Evolutionary conservation across 2,113 vertebrate genomes (phyloP).

Genomic region (Oreocharis arfaki): DNA sequence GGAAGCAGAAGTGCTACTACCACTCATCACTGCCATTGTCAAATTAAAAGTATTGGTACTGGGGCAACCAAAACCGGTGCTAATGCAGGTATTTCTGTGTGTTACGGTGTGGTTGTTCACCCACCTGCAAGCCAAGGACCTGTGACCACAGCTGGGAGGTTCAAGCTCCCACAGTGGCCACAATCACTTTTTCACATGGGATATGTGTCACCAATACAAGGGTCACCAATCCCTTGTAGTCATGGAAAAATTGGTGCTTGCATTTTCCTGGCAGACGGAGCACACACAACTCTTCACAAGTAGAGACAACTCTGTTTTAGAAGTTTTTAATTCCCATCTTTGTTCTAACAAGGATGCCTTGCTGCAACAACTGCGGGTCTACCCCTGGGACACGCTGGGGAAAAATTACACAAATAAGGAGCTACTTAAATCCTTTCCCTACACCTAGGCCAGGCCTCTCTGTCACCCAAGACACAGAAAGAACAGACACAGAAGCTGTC

Average conservation of each 20-base stretch:
- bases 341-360: neutral
- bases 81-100: neutral
- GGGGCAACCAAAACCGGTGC: neutral
- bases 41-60: neutral
- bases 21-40: neutral
- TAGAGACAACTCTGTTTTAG: neutral
- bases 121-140: neutral
- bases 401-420: neutral
- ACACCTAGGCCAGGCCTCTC: neutral
- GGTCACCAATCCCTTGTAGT: neutral
- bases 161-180: neutral
- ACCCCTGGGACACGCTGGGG: fast-evolving
- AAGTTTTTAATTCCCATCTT: neutral
- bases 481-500: neutral
- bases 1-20: neutral
- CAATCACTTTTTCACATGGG: neutral
- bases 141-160: neutral
- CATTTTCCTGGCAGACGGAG: neutral
- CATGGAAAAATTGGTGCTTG: neutral
- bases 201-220: neutral
- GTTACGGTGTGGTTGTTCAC: neutral
- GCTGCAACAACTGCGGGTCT: fast-evolving
- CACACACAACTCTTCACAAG: neutral
- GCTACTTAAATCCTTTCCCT: neutral
- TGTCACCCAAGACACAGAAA: neutral